Evolutionary conservation across 2,113 vertebrate species (phyloP).

Genomic region (Ictalurus furcatus): DNA sequence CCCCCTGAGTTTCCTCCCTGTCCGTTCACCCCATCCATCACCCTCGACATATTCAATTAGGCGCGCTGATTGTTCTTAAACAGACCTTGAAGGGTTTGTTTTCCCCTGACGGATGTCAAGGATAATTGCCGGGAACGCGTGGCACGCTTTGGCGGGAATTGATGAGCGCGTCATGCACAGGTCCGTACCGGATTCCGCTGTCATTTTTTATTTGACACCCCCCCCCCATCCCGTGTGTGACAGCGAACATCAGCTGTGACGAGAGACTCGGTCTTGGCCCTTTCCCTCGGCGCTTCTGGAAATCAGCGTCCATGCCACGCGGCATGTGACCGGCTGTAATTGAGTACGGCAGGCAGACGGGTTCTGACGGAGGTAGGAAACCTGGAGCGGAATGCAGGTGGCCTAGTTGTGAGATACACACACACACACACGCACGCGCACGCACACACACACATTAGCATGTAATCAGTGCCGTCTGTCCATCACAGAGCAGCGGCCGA

Average conservation of each 20-base stretch:
- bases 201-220: conserved; percentile 1
- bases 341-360: conserved; percentile 51
- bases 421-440: not conserved
- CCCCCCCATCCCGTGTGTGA: not conserved
- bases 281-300: conserved; percentile 18
- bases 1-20: conserved; percentile 21
- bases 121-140: conserved; percentile 49
- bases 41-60: conserved; percentile 56
- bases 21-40: conserved; percentile 48
- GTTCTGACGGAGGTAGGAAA: conserved; percentile 36
- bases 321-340: conserved; percentile 37
- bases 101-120: conserved; percentile 54
- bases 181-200: conserved; percentile 13
- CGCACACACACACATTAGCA: not conserved
- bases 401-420: conserved; percentile 13
- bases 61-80: conserved; percentile 59
- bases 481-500: conserved; percentile 15
- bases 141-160: conserved; percentile 27
- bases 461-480: conserved; percentile 38
- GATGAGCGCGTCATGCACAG: conserved; percentile 31
- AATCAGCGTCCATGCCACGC: conserved; percentile 17
- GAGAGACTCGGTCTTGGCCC: not conserved
- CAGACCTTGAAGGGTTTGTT: conserved; percentile 60
- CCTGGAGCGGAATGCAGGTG: conserved; percentile 40
- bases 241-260: conserved; percentile 20